These are phyloP conservation scores for Pollicipes pollicipes DNA, from an alignment of 1,140 invertebrate species.

Conservation along the genomic window DNA sequence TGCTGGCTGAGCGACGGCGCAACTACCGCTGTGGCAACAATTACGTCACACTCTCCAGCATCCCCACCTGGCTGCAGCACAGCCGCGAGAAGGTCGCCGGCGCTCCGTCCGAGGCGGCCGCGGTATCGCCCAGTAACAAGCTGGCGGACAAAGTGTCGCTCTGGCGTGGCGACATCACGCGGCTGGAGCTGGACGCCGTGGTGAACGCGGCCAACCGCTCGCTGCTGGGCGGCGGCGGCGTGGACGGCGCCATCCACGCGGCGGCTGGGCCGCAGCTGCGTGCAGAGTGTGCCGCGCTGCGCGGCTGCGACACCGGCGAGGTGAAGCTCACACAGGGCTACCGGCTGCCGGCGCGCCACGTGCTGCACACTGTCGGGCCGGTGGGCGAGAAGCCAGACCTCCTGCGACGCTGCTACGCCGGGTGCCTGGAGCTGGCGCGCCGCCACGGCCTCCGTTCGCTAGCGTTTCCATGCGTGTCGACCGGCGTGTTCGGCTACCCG, in stretches of 20 bases:
- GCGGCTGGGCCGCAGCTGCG: conserved; percentile 46
- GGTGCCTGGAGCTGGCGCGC: conserved; percentile 38
- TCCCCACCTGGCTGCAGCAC: conserved; percentile 38
- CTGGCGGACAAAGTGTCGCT: conserved; percentile 23
- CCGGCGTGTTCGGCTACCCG: conserved; percentile 54
- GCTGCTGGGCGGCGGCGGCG: conserved; percentile 64
- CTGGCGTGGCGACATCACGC: conserved; percentile 59
- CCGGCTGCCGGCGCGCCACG: conserved; percentile 53
- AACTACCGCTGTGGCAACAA: too few relatives aligned
- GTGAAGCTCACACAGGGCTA: conserved; percentile 65
- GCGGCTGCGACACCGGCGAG: conserved; percentile 53
- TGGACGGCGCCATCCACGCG: conserved; percentile 69
- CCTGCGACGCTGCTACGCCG: conserved; percentile 56
- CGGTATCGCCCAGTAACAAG: too few relatives aligned
- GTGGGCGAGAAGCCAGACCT: conserved; percentile 44
- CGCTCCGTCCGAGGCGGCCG: too few relatives aligned
- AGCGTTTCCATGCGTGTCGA: conserved; percentile 70
- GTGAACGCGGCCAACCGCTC: conserved; percentile 76
- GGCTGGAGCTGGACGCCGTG: conserved; percentile 69
- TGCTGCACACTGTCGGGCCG: conserved; percentile 69
- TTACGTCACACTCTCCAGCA: conserved; percentile 28
- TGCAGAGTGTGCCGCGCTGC: conserved; percentile 49
- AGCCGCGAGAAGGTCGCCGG: conserved; percentile 1
- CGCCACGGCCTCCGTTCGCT: conserved; percentile 45
- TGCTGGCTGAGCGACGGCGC: too few relatives aligned